Evolutionary conservation across 2,888 invertebrate species (phyloP), one percentile per base, ranked within the genome.

Genomic region (Platycheirus rosarum): DNA sequence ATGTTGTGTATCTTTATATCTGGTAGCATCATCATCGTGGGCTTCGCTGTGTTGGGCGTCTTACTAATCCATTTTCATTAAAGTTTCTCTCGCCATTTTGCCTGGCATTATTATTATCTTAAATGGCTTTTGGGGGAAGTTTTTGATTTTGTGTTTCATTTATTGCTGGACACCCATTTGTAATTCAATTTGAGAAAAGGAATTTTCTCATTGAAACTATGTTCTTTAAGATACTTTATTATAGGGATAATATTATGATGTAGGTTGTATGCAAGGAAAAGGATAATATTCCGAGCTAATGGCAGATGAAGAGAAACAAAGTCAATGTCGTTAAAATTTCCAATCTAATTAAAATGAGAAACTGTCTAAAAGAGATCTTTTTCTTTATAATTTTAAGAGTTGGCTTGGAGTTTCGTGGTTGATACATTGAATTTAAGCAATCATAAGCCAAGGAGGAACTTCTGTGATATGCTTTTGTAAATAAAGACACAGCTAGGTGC

Each of bases 11-110:
- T n/a, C n/a, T 32, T 29, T 60, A 20, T 53, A 18, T 53, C 26
- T 37, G 16, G 40, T 8, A 29, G 26, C 4, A 20, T 20, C 40
- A 1, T 57, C 13, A 11, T 42, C 32, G 4, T 32, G n/a, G n/a
- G n/a, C 32, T 9, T 5, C 32, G 32, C 7, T 9, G 32, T 9
- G 32, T n/a, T 57, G 57, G 49, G 57, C 49, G n/a, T n/a, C n/a
- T n/a, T n/a, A n/a, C n/a, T n/a, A n/a, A n/a, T n/a, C n/a, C 40
- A 42, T 74, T 74, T 74, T 49, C 74, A 74, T 66, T 57, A 42
- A 74, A 74, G 74, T 60, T 74, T n/a, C n/a, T 49, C 14, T 65
- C 23, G 49, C 49, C 40, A 14, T 49, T 40, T 48, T 8, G 13
- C 16, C 20, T 8, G 44, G 35, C 42, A 51, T 60, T 51, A 44